phyloP scores from a whole-genome alignment of 2,888 invertebrate genomes.

The Sympetrum striolatum region DNA sequence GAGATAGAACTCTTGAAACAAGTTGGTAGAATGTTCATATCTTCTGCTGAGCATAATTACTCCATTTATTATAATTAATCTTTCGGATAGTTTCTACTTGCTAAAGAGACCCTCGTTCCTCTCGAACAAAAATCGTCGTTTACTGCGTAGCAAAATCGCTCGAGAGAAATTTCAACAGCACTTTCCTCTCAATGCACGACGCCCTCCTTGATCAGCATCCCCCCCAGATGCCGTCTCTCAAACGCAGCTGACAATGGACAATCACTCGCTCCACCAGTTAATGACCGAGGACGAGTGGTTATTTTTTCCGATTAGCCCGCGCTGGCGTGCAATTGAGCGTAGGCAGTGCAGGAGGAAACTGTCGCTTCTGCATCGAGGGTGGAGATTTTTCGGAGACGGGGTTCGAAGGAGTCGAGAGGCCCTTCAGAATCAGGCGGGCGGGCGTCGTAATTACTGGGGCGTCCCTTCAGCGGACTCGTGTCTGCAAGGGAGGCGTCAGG shows the following conservation, averaged over 20 bases:
- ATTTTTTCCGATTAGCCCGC: slow-evolving; percentile 5
- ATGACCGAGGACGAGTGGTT: neutral
- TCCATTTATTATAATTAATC: too few relatives aligned
- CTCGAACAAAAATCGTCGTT: too few relatives aligned
- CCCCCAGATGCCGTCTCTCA: neutral
- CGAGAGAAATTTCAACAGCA: too few relatives aligned
- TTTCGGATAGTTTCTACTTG: too few relatives aligned
- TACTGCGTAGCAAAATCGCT: too few relatives aligned
- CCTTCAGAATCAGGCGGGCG: neutral
- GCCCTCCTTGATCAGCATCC: neutral
- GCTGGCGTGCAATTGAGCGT: slow-evolving; percentile 9
- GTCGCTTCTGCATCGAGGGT: neutral
- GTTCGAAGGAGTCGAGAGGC: neutral
- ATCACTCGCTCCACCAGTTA: slow-evolving; percentile 4
- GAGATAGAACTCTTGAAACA: too few relatives aligned
- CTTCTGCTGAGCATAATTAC: too few relatives aligned
- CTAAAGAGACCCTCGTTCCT: too few relatives aligned
- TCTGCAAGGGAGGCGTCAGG: neutral
- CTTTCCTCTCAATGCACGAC: too few relatives aligned
- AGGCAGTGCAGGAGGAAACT: neutral
- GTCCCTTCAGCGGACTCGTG: neutral
- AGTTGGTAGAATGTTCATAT: too few relatives aligned
- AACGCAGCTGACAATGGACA: slow-evolving; percentile 8
- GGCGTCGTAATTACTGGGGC: neutral
- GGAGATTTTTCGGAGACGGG: neutral